Conservation (phyloP, 2,113 vertebrate species). For the Rostratula benghalensis region DNA sequence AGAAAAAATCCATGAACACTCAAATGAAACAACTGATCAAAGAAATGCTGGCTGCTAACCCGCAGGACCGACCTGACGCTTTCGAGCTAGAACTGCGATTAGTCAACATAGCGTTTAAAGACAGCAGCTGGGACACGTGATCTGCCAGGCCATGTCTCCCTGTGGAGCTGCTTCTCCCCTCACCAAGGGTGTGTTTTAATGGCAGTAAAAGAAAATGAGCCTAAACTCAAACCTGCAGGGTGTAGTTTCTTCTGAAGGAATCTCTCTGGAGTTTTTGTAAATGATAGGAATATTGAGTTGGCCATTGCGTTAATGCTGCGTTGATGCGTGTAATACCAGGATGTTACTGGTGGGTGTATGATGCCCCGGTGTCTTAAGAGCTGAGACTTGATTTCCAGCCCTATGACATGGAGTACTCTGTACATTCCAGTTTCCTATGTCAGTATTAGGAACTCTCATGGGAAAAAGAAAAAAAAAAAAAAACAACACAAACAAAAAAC, state of each 20-base stretch:
- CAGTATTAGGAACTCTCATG: slow-evolving; percentile 74
- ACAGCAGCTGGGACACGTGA: slow-evolving; percentile 98
- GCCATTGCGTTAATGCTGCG: not conserved
- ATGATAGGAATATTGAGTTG: not conserved
- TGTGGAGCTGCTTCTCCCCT: slow-evolving; percentile 44
- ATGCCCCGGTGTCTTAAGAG: slow-evolving; percentile 18
- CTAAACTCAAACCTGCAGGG: slow-evolving; percentile 27
- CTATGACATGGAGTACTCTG: slow-evolving; percentile 51
- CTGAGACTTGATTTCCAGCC: slow-evolving; percentile 59
- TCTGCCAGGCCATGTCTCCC: not conserved
- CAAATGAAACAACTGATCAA: slow-evolving; percentile 93
- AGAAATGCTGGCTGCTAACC: slow-evolving; percentile 96
- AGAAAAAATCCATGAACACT: slow-evolving; percentile 94
- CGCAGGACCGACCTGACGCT: slow-evolving; percentile 93
- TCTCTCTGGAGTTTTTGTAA: not conserved
- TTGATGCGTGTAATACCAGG: slow-evolving; percentile 28
- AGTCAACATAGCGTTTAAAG: slow-evolving; percentile 94
- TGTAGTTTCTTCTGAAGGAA: not conserved
- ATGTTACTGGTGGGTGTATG: not conserved
- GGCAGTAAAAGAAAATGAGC: slow-evolving; percentile 37
- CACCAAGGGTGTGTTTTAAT: not conserved
- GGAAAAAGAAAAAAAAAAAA: not conserved
- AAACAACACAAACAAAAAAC: not conserved
- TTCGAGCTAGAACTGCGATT: slow-evolving; percentile 96
- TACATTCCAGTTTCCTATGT: slow-evolving; percentile 75